Evolutionary conservation across 1,140 invertebrate genomes (phyloP).

Genomic region (Heliconius eleuchia): DNA sequence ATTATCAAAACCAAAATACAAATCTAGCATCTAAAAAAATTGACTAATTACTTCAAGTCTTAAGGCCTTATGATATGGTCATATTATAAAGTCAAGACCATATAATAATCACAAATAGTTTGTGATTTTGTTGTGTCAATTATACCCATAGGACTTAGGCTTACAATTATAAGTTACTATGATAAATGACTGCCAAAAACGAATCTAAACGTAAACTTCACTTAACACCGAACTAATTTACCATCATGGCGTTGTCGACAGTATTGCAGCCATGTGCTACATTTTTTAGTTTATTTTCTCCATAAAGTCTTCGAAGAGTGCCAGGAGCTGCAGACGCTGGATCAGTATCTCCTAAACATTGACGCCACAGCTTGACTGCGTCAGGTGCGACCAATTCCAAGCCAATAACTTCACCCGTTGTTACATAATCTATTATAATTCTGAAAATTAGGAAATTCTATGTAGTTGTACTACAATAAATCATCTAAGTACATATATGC

Average conservation of each 20-base stretch:
- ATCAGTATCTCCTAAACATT: constrained; percentile 86
- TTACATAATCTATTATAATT: constrained; percentile 84
- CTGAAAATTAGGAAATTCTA: constrained; percentile 37
- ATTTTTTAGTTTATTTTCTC: constrained; percentile 87
- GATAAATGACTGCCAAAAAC: neutral
- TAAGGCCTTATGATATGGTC: neutral
- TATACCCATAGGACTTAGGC: neutral
- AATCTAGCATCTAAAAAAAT: no score
- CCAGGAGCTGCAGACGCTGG: constrained; percentile 82
- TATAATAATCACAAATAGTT: no score
- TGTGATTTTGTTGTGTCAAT: no score
- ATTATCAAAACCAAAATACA: no score
- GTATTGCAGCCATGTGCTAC: constrained; percentile 84
- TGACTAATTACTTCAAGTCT: neutral
- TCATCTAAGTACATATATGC: no score
- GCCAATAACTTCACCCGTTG: constrained; percentile 87
- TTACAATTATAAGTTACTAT: neutral
- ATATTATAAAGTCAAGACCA: no score
- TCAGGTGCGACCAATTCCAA: constrained; percentile 89
- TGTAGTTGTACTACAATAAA: no score
- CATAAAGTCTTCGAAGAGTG: constrained; percentile 86
- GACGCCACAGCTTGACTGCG: constrained; percentile 84
- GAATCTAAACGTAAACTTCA: no score
- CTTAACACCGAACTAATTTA: constrained; percentile 17
- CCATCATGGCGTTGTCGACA: constrained; percentile 75